Evolutionary conservation across 2,888 invertebrate genomes (phyloP).

Genomic region (Thelaira solivaga): DNA sequence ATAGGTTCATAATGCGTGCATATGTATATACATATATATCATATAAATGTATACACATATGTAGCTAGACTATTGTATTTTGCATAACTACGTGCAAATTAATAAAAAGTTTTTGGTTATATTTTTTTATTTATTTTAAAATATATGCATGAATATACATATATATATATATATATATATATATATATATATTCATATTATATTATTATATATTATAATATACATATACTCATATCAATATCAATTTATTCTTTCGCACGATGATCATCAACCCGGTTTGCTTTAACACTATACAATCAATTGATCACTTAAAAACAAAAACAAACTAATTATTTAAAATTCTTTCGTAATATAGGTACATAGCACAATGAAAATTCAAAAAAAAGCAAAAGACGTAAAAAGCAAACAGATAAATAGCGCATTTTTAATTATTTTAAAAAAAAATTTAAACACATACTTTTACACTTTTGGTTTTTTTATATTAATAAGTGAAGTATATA

Average conservation of each 20-base stretch:
- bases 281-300: conserved; percentile 31
- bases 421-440: conserved; percentile 15
- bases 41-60: background rate
- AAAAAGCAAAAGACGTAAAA: conserved; percentile 37
- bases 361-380: conserved; percentile 11
- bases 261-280: conserved; percentile 33
- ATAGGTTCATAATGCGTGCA: no score
- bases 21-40: background rate
- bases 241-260: conserved; percentile 25
- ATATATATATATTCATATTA: background rate
- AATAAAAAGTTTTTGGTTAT: conserved; percentile 10
- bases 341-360: conserved; percentile 28
- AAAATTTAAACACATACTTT: conserved; percentile 16
- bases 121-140: background rate
- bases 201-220: background rate
- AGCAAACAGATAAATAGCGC: conserved; percentile 24
- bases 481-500: no score
- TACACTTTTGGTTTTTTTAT: background rate
- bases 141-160: background rate
- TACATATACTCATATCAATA: background rate
- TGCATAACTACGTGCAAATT: background rate
- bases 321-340: conserved; percentile 22
- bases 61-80: background rate
- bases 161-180: background rate
- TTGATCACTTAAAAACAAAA: conserved; percentile 26